Percentiles rank a stretch among this genome's conserved stretches.
Conservation (phyloP, 2,888 invertebrate species). For the Crepidodera aurea region DNA sequence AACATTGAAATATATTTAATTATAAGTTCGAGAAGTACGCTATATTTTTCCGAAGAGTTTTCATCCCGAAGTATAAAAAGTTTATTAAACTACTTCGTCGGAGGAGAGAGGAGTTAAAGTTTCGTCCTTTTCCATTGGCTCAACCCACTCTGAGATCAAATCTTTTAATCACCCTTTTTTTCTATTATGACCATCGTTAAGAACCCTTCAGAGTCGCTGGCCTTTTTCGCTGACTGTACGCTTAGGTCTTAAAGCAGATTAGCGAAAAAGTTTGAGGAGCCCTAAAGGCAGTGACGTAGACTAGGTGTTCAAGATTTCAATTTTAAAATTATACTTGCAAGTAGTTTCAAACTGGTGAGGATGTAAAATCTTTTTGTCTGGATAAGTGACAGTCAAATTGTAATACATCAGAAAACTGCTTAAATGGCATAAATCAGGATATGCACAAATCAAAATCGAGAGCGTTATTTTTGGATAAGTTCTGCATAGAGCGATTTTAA, state of each 20-base stretch:
- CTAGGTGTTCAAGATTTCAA: too few relatives aligned
- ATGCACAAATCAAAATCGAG: too few relatives aligned
- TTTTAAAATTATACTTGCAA: too few relatives aligned
- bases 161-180: conserved; percentile 6
- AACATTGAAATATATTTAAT: conserved; percentile 26
- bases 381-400: too few relatives aligned
- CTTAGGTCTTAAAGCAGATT: not conserved
- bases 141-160: not conserved
- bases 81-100: conserved; percentile 23
- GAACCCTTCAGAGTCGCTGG: not conserved
- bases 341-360: too few relatives aligned
- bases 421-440: too few relatives aligned
- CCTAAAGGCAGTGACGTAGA: not conserved
- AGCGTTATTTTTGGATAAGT: too few relatives aligned
- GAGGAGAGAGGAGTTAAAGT: not conserved
- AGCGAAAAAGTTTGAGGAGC: not conserved
- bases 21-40: conserved; percentile 17
- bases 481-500: too few relatives aligned
- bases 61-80: conserved; percentile 12
- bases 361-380: too few relatives aligned
- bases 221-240: not conserved
- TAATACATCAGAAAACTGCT: too few relatives aligned
- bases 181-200: conserved; percentile 4
- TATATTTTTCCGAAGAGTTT: conserved; percentile 12
- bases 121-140: not conserved